Evolutionary conservation across 2,888 invertebrate species (phyloP).

Genomic region (Agrenia bidenticulata): DNA sequence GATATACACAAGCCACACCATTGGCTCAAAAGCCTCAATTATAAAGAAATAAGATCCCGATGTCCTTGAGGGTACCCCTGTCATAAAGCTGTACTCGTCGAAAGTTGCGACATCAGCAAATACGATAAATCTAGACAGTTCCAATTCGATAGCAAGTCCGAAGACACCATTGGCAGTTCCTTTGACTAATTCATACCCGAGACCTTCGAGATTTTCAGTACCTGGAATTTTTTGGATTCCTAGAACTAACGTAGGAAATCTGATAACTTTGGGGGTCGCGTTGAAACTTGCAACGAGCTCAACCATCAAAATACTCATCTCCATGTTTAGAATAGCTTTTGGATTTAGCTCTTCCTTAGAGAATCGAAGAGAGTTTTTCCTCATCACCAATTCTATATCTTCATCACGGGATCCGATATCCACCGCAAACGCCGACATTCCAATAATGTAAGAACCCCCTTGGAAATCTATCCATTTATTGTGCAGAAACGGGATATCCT

Average conservation of each 20-base stretch:
- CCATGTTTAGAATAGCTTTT: not conserved
- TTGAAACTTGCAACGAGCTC: not conserved
- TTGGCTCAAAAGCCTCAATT: not conserved
- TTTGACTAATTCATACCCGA: not conserved
- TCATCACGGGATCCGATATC: not conserved
- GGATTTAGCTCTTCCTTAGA: too few species aligned
- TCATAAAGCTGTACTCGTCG: not conserved
- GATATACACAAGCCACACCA: not conserved
- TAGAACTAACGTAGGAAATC: not conserved
- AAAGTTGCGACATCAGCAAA: not conserved
- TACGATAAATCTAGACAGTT: not conserved
- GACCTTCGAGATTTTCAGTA: not conserved
- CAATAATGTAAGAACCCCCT: not conserved
- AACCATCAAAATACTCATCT: not conserved
- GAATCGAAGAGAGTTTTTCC: not conserved
- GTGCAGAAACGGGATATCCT: not conserved
- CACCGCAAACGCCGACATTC: slow-evolving; percentile 6
- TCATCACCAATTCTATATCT: not conserved
- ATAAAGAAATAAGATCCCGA: not conserved
- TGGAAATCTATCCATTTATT: slow-evolving; percentile 11
- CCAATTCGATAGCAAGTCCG: not conserved
- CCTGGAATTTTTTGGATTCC: not conserved
- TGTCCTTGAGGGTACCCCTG: not conserved
- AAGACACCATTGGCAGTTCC: too few species aligned
- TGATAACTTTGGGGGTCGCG: not conserved